Evolutionary conservation across 53 echinoderm and acorn worm species (phyloP).

Genomic region (Henricia sp.): DNA sequence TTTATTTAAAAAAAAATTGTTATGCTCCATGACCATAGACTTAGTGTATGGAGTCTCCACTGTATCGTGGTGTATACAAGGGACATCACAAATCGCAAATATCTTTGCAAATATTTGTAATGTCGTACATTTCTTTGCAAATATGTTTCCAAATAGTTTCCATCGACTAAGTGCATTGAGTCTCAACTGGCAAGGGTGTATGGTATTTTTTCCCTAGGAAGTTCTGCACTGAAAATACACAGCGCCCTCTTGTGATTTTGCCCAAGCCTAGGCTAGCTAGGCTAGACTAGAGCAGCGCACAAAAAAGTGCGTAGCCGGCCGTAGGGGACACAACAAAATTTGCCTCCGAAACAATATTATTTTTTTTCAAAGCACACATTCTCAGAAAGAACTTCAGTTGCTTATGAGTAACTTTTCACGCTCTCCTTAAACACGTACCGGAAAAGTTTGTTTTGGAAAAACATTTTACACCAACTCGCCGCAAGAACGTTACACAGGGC

Average conservation of each 20-base stretch:
- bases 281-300: background rate
- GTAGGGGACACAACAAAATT: background rate
- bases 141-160: background rate
- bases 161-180: background rate
- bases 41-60: background rate
- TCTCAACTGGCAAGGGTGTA: too few relatives aligned
- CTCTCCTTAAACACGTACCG: background rate
- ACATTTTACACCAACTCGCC: slow-evolving; percentile 14
- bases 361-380: background rate
- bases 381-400: too few relatives aligned
- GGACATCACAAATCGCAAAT: too few relatives aligned
- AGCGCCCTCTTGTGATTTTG: background rate
- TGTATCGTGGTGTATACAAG: background rate
- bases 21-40: too few relatives aligned
- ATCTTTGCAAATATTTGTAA: too few relatives aligned
- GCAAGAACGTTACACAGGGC: slow-evolving; percentile 6
- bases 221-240: background rate
- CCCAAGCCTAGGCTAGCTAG: background rate
- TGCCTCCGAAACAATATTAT: background rate
- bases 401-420: background rate
- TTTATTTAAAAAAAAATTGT: background rate
- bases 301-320: too few relatives aligned
- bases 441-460: background rate
- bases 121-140: too few relatives aligned
- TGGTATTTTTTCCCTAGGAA: background rate